phyloP scores from a whole-genome alignment of 1,140 invertebrate genomes.

The Drosophila prosaltans region DNA sequence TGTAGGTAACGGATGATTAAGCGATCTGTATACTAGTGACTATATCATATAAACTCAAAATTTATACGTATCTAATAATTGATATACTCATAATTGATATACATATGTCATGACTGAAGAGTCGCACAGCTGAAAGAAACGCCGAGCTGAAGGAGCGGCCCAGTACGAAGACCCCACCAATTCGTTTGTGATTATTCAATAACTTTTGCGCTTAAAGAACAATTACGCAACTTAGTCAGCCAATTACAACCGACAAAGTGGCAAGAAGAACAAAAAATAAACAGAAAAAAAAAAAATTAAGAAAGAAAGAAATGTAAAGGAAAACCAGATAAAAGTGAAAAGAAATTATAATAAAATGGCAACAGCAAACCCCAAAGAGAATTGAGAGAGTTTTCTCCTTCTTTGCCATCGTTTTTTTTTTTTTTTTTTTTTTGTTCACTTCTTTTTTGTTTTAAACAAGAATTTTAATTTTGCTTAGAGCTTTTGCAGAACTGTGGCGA shows the following conservation, averaged over 20 bases:
- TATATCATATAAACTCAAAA: too few species aligned
- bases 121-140: too few species aligned
- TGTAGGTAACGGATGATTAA: too few species aligned
- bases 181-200: slow-evolving; percentile 65
- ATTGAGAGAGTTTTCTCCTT: slow-evolving; percentile 37
- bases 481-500: slow-evolving; percentile 46
- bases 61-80: too few species aligned
- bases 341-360: slow-evolving; percentile 56
- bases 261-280: slow-evolving; percentile 13
- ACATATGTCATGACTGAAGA: too few species aligned
- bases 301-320: slow-evolving; percentile 14
- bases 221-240: slow-evolving; percentile 72
- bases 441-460: slow-evolving; percentile 63
- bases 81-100: too few species aligned
- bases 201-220: slow-evolving; percentile 68
- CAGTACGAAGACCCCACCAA: slow-evolving; percentile 10
- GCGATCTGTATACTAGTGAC: too few species aligned
- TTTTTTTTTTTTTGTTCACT: slow-evolving; percentile 14
- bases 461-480: slow-evolving; percentile 77
- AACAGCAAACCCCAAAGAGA: slow-evolving; percentile 46
- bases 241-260: slow-evolving; percentile 62
- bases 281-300: slow-evolving; percentile 16
- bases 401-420: neutral
- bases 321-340: slow-evolving; percentile 47
- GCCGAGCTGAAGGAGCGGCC: too few species aligned